A percentile compares a stretch with the other conserved stretches of the same genome.
These are phyloP conservation scores for Lithodes maja DNA, from an alignment of 2,888 invertebrate species.

Conservation along the genomic window DNA sequence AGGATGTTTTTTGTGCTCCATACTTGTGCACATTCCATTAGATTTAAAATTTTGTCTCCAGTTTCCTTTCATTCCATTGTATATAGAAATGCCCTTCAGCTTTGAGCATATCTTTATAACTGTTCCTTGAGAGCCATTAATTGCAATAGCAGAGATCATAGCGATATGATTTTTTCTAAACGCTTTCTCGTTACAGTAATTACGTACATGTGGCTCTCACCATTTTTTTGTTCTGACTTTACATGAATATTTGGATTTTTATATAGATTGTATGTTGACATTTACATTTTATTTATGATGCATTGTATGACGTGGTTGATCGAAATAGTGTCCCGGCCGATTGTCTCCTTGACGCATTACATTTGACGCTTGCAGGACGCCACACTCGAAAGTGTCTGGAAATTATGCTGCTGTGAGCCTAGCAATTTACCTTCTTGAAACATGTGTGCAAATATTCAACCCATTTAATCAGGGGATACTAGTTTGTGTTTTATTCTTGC, in stretches of 20 bases:
- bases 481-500: too few relatives aligned
- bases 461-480: too few relatives aligned
- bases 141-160: not conserved
- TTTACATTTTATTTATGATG: constrained; percentile 46
- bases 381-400: too few relatives aligned
- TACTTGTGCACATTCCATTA: constrained; percentile 67
- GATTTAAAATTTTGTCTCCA: constrained; percentile 8
- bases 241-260: constrained; percentile 47
- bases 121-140: not conserved
- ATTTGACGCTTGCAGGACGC: too few relatives aligned
- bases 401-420: too few relatives aligned
- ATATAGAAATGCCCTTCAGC: not conserved
- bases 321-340: not conserved
- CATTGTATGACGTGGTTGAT: constrained; percentile 41
- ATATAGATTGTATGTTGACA: constrained; percentile 54
- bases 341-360: not conserved
- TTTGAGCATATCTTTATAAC: not conserved
- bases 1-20: constrained; percentile 59
- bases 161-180: not conserved
- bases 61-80: not conserved
- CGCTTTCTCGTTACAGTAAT: not conserved
- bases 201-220: constrained; percentile 5
- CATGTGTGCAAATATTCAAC: too few relatives aligned
- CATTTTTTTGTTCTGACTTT: constrained; percentile 5
- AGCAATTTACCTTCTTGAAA: too few relatives aligned